These are phyloP conservation scores for Melanocharis versteri DNA, from an alignment of 2,113 vertebrate genomes.

Conservation along the genomic window DNA sequence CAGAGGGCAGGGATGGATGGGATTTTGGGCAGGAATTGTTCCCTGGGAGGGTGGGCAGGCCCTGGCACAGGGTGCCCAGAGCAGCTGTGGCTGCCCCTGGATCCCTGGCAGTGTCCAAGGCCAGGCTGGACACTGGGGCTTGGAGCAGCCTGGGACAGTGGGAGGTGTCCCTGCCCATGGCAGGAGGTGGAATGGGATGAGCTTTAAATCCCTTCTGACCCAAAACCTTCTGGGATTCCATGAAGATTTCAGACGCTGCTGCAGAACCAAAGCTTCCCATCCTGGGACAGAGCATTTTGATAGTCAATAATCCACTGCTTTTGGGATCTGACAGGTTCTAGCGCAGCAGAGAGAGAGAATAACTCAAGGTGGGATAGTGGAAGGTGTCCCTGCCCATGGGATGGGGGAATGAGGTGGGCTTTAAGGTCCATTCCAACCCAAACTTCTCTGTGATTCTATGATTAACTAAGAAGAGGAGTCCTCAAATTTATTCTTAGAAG, in stretches of 20 bases:
- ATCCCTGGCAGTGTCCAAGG: neutral
- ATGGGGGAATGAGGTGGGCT: too few relatives aligned
- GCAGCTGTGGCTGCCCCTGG: neutral
- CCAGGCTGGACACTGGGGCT: rapidly evolving
- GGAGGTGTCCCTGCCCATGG: neutral
- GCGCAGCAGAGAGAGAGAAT: too few relatives aligned
- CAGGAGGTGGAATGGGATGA: rapidly evolving
- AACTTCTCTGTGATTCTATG: neutral
- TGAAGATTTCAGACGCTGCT: too few relatives aligned
- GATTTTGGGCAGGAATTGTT: neutral
- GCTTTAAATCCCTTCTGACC: neutral
- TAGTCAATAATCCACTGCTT: too few relatives aligned
- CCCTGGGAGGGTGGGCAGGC: neutral
- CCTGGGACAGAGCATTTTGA: too few relatives aligned
- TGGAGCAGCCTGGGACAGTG: neutral
- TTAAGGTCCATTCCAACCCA: too few relatives aligned
- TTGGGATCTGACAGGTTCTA: too few relatives aligned
- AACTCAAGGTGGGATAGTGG: too few relatives aligned
- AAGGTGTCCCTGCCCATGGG: too few relatives aligned
- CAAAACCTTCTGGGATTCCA: neutral
- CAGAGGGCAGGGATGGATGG: neutral
- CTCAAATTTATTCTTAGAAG: neutral
- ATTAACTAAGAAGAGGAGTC: neutral
- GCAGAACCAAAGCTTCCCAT: too few relatives aligned
- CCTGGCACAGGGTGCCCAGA: neutral